Evolutionary conservation across 2,113 vertebrate genomes (phyloP).

Genomic region (Erythrocebus patas): DNA sequence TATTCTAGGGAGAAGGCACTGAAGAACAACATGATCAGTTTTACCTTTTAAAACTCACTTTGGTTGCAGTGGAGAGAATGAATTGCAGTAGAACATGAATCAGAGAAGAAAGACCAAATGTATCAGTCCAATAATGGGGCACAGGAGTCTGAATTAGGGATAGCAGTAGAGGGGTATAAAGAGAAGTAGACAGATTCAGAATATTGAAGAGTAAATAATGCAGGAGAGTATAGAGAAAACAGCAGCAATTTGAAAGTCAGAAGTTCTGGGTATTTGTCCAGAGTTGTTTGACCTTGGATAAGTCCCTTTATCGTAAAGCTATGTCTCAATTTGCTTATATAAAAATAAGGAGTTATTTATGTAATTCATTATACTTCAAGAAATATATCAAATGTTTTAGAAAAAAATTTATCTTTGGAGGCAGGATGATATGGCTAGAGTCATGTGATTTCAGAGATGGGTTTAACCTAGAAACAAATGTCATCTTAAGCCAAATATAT

Average conservation of each 20-base stretch:
- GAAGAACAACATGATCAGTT: not conserved
- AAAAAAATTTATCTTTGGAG: not conserved
- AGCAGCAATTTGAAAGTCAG: not conserved
- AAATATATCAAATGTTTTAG: slow-evolving; percentile 5
- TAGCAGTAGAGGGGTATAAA: not conserved
- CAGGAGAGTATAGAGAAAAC: not conserved
- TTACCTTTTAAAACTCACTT: not conserved
- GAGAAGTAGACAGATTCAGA: not conserved
- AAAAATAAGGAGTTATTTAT: not conserved
- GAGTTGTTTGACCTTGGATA: not conserved
- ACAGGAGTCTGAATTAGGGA: not conserved
- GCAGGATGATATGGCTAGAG: not conserved
- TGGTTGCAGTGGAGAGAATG: not conserved
- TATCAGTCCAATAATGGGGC: not conserved
- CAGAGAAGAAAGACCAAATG: not conserved
- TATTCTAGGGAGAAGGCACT: not conserved
- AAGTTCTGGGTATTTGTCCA: not conserved
- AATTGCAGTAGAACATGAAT: not conserved
- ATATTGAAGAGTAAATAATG: not conserved
- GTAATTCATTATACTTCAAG: slow-evolving; percentile 28
- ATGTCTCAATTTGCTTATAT: not conserved
- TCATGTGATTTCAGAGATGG: slow-evolving; percentile 14
- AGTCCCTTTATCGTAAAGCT: not conserved
- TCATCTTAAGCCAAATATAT: not conserved
- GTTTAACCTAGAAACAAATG: slow-evolving; percentile 29